A percentile compares a stretch with the other conserved stretches of the same genome.
Evolutionary conservation across 2,113 vertebrate species (phyloP).

Genomic region (Charina bottae): DNA sequence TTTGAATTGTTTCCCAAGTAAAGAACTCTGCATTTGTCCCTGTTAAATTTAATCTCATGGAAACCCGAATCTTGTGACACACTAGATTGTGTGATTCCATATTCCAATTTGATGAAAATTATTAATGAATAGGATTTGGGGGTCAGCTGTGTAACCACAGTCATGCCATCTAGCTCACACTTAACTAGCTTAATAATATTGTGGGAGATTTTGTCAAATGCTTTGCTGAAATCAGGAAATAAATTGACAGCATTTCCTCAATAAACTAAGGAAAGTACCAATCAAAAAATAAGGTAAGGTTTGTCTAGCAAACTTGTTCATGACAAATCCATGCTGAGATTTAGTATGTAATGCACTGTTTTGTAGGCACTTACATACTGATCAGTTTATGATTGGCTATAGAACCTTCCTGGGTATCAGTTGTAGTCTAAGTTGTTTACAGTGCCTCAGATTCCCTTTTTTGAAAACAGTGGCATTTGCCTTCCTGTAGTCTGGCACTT

Average conservation of each 20-base stretch:
- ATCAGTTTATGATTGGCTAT: background rate
- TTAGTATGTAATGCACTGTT: background rate
- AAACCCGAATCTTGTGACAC: background rate
- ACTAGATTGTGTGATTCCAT: background rate
- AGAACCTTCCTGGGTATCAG: background rate
- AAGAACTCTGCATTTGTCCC: background rate
- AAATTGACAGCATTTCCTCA: background rate
- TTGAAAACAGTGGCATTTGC: background rate
- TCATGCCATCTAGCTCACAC: background rate
- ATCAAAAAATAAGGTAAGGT: background rate
- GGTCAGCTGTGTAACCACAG: background rate
- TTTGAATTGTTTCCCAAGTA: background rate
- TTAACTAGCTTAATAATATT: background rate
- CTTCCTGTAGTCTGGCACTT: too few relatives aligned
- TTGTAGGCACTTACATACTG: background rate
- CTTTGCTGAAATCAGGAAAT: background rate
- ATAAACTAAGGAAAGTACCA: background rate
- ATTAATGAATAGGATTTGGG: background rate
- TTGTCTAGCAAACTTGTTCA: background rate
- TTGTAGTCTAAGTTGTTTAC: background rate
- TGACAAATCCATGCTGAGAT: background rate
- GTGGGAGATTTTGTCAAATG: background rate
- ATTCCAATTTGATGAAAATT: background rate
- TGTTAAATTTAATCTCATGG: background rate
- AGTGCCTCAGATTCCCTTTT: background rate